phyloP scores from a whole-genome alignment of 2,113 vertebrate species.

The Osmerus mordax region DNA sequence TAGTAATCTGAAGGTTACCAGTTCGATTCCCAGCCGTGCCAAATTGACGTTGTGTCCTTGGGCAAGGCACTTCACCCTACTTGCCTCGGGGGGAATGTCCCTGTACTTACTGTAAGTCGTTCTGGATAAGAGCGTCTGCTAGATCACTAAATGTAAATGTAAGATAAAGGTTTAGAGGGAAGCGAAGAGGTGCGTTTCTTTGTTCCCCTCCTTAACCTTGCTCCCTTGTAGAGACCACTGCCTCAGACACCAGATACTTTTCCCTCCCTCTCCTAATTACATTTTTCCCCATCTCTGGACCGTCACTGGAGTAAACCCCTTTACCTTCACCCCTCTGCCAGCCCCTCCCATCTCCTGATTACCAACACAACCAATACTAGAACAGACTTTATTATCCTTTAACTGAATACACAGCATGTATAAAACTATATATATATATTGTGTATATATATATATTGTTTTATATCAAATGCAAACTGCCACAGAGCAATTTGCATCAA shows the following conservation, averaged over 20 bases:
- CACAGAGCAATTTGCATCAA: neutral
- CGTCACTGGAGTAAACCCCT: constrained; percentile 63
- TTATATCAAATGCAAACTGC: too few relatives aligned
- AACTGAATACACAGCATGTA: neutral
- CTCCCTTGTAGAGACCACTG: constrained; percentile 51
- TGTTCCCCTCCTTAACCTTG: constrained; percentile 54
- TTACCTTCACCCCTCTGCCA: constrained; percentile 24
- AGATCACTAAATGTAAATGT: too few relatives aligned
- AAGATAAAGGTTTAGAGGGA: constrained; percentile 45
- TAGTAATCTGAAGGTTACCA: too few relatives aligned
- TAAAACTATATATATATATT: neutral
- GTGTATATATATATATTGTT: too few relatives aligned
- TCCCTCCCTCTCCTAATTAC: constrained; percentile 69
- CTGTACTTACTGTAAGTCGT: too few relatives aligned
- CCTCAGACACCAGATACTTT: constrained; percentile 67
- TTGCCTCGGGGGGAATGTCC: too few relatives aligned
- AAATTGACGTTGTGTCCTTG: too few relatives aligned
- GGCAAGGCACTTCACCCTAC: too few relatives aligned
- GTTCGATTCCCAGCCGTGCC: too few relatives aligned
- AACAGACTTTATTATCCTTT: neutral
- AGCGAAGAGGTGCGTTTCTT: constrained; percentile 53
- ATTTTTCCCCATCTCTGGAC: constrained; percentile 63
- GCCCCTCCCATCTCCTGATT: constrained; percentile 36
- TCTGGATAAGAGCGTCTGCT: too few relatives aligned
- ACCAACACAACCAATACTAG: neutral